Conservation (phyloP, 2,113 vertebrate species). For the Varanus komodoensis region DNA sequence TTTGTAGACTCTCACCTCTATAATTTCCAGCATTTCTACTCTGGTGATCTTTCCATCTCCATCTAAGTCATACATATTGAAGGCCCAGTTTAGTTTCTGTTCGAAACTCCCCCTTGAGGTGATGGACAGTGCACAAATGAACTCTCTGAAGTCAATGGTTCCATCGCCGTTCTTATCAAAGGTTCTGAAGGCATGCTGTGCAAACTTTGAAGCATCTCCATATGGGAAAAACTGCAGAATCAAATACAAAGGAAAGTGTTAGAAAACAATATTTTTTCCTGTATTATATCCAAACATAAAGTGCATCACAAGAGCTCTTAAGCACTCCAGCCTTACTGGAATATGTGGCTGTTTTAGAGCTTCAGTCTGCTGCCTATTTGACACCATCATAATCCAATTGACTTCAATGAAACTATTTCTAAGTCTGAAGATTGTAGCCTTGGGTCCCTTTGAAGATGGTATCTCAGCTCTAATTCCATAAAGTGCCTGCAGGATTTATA, state of each 20-base stretch:
- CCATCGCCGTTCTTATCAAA: constrained; percentile 98
- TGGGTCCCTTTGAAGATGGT: constrained; percentile 16
- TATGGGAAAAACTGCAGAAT: constrained; percentile 94
- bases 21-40: constrained; percentile 99
- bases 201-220: constrained; percentile 97
- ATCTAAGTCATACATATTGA: constrained; percentile 99
- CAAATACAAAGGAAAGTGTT: constrained; percentile 16
- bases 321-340: neutral
- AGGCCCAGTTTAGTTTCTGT: constrained; percentile 99
- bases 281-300: neutral
- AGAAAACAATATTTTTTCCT: neutral
- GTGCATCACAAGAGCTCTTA: neutral
- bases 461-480: constrained; percentile 10
- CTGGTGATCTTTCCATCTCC: constrained; percentile 98
- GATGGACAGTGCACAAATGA: constrained; percentile 97
- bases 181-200: constrained; percentile 97
- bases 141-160: constrained; percentile 99
- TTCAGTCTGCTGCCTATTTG: neutral
- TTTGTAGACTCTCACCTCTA: constrained; percentile 84
- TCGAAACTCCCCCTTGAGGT: constrained; percentile 98
- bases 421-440: neutral
- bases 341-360: neutral
- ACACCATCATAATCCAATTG: neutral
- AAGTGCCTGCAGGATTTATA: constrained; percentile 26
- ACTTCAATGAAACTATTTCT: neutral